These are phyloP conservation scores for Atherinomorus stipes DNA, from an alignment of 2,113 vertebrate species.

Conservation along the genomic window DNA sequence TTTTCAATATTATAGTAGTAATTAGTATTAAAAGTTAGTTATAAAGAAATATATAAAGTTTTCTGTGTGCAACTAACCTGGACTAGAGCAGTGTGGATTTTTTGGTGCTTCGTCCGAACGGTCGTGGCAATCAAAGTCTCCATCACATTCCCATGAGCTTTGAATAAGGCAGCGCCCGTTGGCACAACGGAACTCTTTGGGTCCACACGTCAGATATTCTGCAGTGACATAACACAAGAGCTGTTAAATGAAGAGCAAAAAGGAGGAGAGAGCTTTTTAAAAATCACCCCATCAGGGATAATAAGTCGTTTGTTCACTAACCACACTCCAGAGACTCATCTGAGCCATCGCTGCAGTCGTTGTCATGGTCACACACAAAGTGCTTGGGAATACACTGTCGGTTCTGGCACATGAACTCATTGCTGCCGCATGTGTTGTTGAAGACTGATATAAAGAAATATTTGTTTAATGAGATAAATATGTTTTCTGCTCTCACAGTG, in stretches of 20 bases:
- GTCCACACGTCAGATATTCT: constrained; percentile 93
- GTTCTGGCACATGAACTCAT: constrained; percentile 95
- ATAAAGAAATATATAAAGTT: background rate
- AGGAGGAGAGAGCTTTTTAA: background rate
- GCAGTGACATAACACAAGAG: background rate
- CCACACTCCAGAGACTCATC: constrained; percentile 94
- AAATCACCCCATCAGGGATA: background rate
- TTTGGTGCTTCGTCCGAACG: constrained; percentile 93
- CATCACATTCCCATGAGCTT: constrained; percentile 92
- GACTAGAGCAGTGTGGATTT: constrained; percentile 88
- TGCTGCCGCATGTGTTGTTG: constrained; percentile 89
- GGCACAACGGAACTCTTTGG: constrained; percentile 92
- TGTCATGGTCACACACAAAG: constrained; percentile 94
- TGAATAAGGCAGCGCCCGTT: constrained; percentile 95
- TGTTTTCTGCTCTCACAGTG: background rate
- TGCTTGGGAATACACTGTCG: constrained; percentile 94
- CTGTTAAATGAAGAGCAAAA: background rate
- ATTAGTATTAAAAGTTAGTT: too few species aligned
- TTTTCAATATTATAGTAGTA: too few species aligned
- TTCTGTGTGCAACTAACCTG: constrained; percentile 80
- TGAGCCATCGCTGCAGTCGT: constrained; percentile 91
- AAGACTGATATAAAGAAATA: constrained; percentile 83
- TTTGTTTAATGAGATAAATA: background rate
- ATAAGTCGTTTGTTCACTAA: constrained; percentile 68
- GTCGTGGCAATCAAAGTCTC: constrained; percentile 96